phyloP scores from a whole-genome alignment of 2,113 vertebrate species.

The Recurvirostra avosetta region DNA sequence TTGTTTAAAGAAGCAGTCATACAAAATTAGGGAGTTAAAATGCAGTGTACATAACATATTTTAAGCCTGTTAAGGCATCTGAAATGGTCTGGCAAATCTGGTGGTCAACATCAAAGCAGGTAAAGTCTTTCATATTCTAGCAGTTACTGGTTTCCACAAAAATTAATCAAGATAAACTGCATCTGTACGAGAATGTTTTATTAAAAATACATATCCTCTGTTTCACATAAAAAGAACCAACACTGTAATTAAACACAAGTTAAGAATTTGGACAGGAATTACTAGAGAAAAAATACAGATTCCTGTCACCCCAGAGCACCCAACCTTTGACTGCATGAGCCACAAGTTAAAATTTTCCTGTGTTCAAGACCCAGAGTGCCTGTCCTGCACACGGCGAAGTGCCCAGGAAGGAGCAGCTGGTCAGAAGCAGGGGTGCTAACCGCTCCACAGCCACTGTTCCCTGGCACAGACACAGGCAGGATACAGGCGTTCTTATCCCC shows the following conservation, averaged over 20 bases:
- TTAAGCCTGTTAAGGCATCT: neutral
- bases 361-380: neutral
- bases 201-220: conserved; percentile 63
- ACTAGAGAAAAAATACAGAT: neutral
- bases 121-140: neutral
- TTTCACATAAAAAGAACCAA: conserved; percentile 57
- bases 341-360: neutral
- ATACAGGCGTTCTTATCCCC: accelerated
- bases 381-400: neutral
- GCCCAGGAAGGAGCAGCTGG: neutral
- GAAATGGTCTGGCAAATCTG: neutral
- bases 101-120: neutral
- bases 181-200: conserved; percentile 38
- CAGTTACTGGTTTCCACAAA: neutral
- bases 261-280: conserved; percentile 3
- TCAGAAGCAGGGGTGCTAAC: neutral
- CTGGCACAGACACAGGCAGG: neutral
- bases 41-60: neutral
- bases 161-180: neutral
- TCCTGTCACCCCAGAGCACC: neutral
- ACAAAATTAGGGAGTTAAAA: neutral
- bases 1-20: neutral
- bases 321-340: neutral
- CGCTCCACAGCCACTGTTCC: neutral
- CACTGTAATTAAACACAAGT: neutral